Evolutionary conservation across 2,113 vertebrate genomes (phyloP).

Genomic region (Pygathrix nemaeus): DNA sequence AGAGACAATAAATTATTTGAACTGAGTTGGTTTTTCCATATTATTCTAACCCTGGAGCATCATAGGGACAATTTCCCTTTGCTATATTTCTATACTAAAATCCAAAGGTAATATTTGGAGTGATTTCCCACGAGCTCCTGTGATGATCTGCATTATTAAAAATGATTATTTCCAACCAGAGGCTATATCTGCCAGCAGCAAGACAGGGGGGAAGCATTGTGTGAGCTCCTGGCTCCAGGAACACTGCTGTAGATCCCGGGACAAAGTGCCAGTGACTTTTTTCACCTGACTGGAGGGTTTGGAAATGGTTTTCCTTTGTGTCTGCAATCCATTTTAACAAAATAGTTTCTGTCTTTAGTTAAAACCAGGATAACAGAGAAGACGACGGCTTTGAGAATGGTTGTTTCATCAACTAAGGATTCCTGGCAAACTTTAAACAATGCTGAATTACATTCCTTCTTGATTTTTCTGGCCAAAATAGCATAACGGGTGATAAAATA

Average conservation of each 20-base stretch:
- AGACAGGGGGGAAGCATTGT: conserved; percentile 43
- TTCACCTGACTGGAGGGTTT: conserved; percentile 39
- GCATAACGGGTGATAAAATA: neutral
- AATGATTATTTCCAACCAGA: conserved; percentile 63
- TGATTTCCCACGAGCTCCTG: conserved; percentile 69
- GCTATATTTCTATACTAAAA: conserved; percentile 54
- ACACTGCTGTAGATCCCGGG: conserved; percentile 61
- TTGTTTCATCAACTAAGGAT: conserved; percentile 39
- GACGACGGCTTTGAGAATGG: conserved; percentile 36
- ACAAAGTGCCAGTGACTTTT: conserved; percentile 65
- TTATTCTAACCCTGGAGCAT: conserved; percentile 79
- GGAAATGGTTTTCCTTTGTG: conserved; percentile 60
- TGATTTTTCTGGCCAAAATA: neutral
- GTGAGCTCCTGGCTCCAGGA: conserved; percentile 50
- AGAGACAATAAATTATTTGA: conserved; percentile 75
- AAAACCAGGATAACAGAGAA: conserved; percentile 57
- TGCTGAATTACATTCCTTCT: neutral
- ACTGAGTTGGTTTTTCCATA: conserved; percentile 65
- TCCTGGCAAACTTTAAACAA: conserved; percentile 56
- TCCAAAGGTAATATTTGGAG: conserved; percentile 74
- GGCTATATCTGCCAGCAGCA: conserved; percentile 58
- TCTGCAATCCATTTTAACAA: conserved; percentile 61
- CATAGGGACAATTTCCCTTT: conserved; percentile 65
- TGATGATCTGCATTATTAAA: conserved; percentile 64
- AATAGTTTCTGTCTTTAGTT: conserved; percentile 50